A percentile compares a stretch with the other conserved stretches of the same genome.
Evolutionary conservation across 1,140 invertebrate species (phyloP).

Genomic region (Cyrtorhinus lividipennis): DNA sequence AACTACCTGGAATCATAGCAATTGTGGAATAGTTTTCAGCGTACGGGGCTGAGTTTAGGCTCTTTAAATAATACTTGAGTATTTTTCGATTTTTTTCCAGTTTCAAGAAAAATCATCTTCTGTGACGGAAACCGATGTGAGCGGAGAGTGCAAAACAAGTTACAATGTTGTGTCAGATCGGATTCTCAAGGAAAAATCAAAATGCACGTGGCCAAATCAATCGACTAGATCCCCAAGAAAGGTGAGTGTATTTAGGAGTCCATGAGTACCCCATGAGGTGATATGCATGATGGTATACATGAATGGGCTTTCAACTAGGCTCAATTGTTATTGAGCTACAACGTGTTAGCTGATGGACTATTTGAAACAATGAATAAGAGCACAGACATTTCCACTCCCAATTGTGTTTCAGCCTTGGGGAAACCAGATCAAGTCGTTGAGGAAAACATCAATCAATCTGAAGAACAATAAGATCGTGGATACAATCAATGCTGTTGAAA

Average conservation of each 20-base stretch:
- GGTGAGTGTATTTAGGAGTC: too few species aligned
- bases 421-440: not conserved
- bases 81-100: not conserved
- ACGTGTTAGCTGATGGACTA: too few species aligned
- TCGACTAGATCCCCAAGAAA: too few species aligned
- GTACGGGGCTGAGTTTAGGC: too few species aligned
- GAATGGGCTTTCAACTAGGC: too few species aligned
- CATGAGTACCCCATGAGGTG: not conserved
- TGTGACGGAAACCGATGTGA: conserved; percentile 13
- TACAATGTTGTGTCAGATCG: not conserved
- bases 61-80: too few species aligned
- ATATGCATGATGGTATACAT: too few species aligned
- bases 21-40: too few species aligned
- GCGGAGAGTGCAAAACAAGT: conserved; percentile 11
- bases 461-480: not conserved
- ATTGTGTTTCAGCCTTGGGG: not conserved
- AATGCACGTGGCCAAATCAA: not conserved
- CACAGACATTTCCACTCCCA: not conserved
- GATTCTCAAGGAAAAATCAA: not conserved
- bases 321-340: too few species aligned
- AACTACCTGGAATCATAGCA: too few species aligned
- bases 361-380: too few species aligned
- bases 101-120: not conserved
- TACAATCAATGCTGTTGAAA: not conserved
- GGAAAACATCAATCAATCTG: not conserved